Conservation (phyloP, 2,888 invertebrate genomes). For the Ectemnius cavifrons region DNA sequence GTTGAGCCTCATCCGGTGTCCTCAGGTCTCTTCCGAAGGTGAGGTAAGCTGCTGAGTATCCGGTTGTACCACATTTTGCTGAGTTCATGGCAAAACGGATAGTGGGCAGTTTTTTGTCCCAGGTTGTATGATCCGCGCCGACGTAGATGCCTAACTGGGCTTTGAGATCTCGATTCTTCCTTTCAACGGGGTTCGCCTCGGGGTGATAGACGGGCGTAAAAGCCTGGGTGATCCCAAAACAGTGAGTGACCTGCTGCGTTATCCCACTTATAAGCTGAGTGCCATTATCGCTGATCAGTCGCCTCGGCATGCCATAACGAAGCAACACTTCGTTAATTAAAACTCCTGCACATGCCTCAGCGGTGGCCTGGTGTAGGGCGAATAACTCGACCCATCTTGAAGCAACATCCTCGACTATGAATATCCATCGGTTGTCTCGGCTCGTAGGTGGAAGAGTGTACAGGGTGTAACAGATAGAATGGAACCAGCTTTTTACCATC, state of each 20-base stretch:
- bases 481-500: too few relatives aligned
- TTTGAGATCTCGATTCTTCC: slow-evolving; percentile 69
- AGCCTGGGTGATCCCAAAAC: not conserved
- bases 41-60: slow-evolving; percentile 67
- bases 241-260: slow-evolving; percentile 66
- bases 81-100: slow-evolving; percentile 73
- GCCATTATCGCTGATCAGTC: slow-evolving; percentile 71
- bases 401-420: slow-evolving; percentile 55
- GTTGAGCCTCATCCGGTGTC: slow-evolving; percentile 15
- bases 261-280: slow-evolving; percentile 67
- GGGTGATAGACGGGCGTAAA: slow-evolving; percentile 50
- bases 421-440: slow-evolving; percentile 38
- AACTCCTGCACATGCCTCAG: slow-evolving; percentile 60
- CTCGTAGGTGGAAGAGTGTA: too few relatives aligned
- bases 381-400: slow-evolving; percentile 68
- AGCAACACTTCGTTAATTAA: slow-evolving; percentile 69
- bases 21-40: slow-evolving; percentile 71
- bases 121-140: slow-evolving; percentile 60
- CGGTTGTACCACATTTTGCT: slow-evolving; percentile 73
- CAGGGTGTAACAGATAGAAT: too few relatives aligned
- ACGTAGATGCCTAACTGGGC: slow-evolving; percentile 63
- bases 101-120: slow-evolving; percentile 64
- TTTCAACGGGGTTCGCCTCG: slow-evolving; percentile 68
- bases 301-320: slow-evolving; percentile 67
- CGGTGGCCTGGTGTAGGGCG: slow-evolving; percentile 61